Evolutionary conservation across 2,888 invertebrate species (phyloP), one percentile per base, ranked within the genome.

Genomic region (Taenaris catops): DNA sequence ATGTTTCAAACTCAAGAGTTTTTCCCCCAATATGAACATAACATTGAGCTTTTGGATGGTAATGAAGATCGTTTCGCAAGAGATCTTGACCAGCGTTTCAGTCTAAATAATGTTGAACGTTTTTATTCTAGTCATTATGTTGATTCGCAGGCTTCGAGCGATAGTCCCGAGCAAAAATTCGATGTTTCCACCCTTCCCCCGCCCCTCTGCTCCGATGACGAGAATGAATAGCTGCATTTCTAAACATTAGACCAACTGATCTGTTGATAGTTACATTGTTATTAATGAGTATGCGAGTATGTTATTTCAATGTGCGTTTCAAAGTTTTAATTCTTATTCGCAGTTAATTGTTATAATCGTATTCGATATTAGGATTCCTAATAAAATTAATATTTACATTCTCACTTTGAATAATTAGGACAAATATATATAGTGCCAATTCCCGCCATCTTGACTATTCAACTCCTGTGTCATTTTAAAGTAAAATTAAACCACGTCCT

Each of bases 141-240:
- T 48, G 79, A 92, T 72, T 87, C 88, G 53, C 89, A 93, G 64
- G 88, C 92, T 56, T 73, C 90, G 51, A 87, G 89, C 65, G 88
- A 92, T 63, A 79, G 91, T 36, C 91, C 91, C n/a, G 94, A 93
- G 49, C 91, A 91, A 36, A 90, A 90, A 59, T 92, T 94, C 60
- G 93, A 94, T 57, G 91, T 94, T 8, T 89, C 92, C 17, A 91
- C 90, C 11, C 89, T 94, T 54, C 94, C 94, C n/a, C 94, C 94
- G 33, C 94, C 94, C 33, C 81, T 93, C 46, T 89, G 94, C 56
- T 90, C 91, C 34, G 93, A 94, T 52, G 92, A 93, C 58, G 93
- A 94, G 60, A 91, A 91, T 53, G 89, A 90, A 48, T 81, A 71
- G 41, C 31, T 38, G 27, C 38, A 41, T 35, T 44, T 45, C 24